These are phyloP conservation scores for Gari tellinella DNA, from an alignment of 2,888 invertebrate species.

Conservation along the genomic window DNA sequence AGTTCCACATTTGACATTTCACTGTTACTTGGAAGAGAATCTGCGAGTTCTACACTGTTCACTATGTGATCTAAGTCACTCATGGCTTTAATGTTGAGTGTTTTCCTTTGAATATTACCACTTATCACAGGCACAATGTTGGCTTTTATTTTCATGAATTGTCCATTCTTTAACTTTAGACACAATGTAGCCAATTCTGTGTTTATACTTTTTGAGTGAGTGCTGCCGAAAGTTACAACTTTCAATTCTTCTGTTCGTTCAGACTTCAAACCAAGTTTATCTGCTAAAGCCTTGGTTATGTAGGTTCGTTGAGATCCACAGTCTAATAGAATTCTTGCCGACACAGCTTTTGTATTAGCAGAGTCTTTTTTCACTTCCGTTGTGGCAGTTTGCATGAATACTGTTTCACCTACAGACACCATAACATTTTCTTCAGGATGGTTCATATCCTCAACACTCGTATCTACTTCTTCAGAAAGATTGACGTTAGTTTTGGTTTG, in stretches of 20 bases:
- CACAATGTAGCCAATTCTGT: slow-evolving; percentile 1
- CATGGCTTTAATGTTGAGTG: background rate
- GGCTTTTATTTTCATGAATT: slow-evolving; percentile 2
- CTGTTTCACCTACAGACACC: slow-evolving; percentile 22
- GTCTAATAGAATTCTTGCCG: slow-evolving; percentile 13
- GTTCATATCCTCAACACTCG: background rate
- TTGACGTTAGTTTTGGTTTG: background rate
- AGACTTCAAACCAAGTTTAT: slow-evolving; percentile 7
- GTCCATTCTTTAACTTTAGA: slow-evolving; percentile 6
- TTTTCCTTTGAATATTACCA: slow-evolving; percentile 5
- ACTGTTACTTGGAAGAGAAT: background rate
- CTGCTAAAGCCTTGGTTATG: slow-evolving; percentile 23
- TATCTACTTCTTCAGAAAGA: background rate
- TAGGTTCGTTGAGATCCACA: slow-evolving; percentile 32
- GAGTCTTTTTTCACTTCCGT: slow-evolving; percentile 8
- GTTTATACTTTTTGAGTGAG: slow-evolving; percentile 19
- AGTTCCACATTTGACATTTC: background rate
- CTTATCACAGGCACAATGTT: slow-evolving; percentile 24
- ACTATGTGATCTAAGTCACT: background rate
- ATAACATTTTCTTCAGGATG: slow-evolving; percentile 16
- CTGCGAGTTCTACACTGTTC: background rate
- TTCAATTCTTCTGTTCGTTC: slow-evolving; percentile 5
- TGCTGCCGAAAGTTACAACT: slow-evolving; percentile 26
- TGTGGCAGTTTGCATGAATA: too few relatives aligned
- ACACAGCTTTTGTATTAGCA: too few relatives aligned